Percentiles rank a stretch among this genome's conserved stretches.
Evolutionary conservation across 2,797 vertebrate species (phyloP).

Genomic region (Cygnus olor): DNA sequence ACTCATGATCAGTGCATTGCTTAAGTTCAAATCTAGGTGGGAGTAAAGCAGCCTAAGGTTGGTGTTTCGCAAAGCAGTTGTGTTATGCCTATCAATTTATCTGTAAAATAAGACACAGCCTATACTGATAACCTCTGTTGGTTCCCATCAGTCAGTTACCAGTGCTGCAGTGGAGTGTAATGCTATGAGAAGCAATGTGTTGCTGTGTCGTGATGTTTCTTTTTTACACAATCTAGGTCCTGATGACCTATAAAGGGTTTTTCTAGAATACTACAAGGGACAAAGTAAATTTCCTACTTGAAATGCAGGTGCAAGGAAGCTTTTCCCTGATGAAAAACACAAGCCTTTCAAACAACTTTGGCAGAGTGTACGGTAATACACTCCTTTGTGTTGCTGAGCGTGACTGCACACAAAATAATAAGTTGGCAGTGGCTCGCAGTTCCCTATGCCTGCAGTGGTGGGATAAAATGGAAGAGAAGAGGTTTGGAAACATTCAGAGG

Average conservation of each 20-base stretch:
- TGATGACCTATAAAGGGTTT: background rate
- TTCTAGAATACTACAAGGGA: background rate
- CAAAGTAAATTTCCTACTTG: background rate
- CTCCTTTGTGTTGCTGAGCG: background rate
- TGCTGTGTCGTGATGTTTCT: constrained; percentile 33
- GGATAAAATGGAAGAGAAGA: background rate
- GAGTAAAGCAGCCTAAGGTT: background rate
- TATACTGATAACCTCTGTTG: background rate
- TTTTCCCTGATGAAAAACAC: background rate
- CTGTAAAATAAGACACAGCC: background rate
- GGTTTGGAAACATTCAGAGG: background rate
- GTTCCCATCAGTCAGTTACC: background rate
- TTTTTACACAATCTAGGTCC: background rate
- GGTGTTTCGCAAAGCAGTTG: background rate
- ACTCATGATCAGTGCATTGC: background rate
- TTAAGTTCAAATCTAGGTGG: background rate
- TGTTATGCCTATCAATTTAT: background rate
- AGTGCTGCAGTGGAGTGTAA: background rate
- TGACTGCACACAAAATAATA: background rate
- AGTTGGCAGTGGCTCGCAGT: background rate
- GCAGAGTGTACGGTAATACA: background rate
- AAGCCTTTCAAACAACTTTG: background rate
- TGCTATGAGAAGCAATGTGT: background rate
- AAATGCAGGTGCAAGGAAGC: background rate
- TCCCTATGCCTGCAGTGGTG: background rate